Percentiles rank a stretch among this genome's conserved stretches.
Evolutionary conservation across 2,113 vertebrate species (phyloP).

Genomic region (Ammodytes dubius): DNA sequence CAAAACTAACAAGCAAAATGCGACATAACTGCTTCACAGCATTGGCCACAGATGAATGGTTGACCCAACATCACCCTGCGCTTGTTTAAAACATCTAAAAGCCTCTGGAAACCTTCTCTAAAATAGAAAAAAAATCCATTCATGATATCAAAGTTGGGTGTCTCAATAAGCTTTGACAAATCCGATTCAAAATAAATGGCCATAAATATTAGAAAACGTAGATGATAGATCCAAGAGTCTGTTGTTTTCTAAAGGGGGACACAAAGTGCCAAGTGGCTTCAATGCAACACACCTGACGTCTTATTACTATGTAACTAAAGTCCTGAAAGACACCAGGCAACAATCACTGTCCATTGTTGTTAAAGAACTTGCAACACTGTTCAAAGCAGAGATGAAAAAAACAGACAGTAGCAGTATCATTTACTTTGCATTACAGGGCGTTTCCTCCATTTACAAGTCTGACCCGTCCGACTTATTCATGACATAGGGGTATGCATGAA

Average conservation of each 20-base stretch:
- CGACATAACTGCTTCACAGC: background rate
- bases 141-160: no score
- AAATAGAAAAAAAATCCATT: no score
- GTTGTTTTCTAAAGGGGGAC: background rate
- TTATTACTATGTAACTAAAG: background rate
- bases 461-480: slow-evolving; percentile 7
- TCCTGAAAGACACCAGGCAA: background rate
- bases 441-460: slow-evolving; percentile 29
- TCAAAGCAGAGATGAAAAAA: background rate
- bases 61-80: slow-evolving; percentile 12
- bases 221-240: background rate
- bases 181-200: no score
- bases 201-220: no score
- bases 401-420: background rate
- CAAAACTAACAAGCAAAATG: slow-evolving; percentile 29
- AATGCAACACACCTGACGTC: background rate
- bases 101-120: background rate
- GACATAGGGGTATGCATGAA: background rate
- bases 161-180: no score
- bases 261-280: background rate
- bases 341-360: background rate
- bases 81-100: slow-evolving; percentile 27
- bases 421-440: background rate
- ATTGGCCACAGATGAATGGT: slow-evolving; percentile 34
- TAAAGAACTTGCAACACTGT: background rate